Percentiles rank a stretch among this genome's conserved stretches.
Conservation (phyloP, 2,888 invertebrate genomes). For the Agrochola lota region DNA sequence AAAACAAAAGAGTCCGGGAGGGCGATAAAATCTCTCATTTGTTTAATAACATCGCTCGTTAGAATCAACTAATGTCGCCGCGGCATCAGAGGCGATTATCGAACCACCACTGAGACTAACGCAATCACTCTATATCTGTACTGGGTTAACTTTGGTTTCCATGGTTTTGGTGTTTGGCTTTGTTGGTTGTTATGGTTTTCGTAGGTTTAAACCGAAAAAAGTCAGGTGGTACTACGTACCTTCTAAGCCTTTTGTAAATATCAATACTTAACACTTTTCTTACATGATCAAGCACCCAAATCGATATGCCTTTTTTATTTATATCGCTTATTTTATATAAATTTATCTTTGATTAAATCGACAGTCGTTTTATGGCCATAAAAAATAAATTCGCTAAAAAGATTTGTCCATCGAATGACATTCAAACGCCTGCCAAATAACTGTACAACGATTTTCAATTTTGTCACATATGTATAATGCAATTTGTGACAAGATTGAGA, state of each 20-base stretch:
- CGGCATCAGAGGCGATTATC: slow-evolving; percentile 73
- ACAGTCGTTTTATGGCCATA: not conserved
- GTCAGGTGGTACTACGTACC: not conserved
- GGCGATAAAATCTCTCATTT: slow-evolving; percentile 88
- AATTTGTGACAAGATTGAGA: slow-evolving; percentile 57
- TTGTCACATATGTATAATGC: slow-evolving; percentile 46
- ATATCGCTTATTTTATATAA: not conserved
- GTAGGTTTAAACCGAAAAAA: not conserved
- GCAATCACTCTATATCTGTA: slow-evolving; percentile 68
- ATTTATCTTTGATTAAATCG: slow-evolving; percentile 7
- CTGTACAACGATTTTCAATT: slow-evolving; percentile 49
- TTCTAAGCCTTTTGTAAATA: no score
- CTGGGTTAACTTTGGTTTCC: slow-evolving; percentile 63
- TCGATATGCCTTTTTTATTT: not conserved
- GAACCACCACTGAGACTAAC: slow-evolving; percentile 72
- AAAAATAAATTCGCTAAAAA: slow-evolving; percentile 24
- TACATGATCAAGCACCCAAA: not conserved
- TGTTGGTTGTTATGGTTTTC: not conserved
- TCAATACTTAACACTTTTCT: not conserved
- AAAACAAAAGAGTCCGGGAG: slow-evolving; percentile 82
- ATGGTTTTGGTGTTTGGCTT: slow-evolving; percentile 38
- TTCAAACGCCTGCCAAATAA: slow-evolving; percentile 42
- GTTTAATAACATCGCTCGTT: slow-evolving; percentile 88
- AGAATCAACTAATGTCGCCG: slow-evolving; percentile 84
- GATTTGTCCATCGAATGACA: slow-evolving; percentile 37